These are phyloP conservation scores for Polylopha cassiicola DNA, from an alignment of 2,888 invertebrate species.

Conservation along the genomic window DNA sequence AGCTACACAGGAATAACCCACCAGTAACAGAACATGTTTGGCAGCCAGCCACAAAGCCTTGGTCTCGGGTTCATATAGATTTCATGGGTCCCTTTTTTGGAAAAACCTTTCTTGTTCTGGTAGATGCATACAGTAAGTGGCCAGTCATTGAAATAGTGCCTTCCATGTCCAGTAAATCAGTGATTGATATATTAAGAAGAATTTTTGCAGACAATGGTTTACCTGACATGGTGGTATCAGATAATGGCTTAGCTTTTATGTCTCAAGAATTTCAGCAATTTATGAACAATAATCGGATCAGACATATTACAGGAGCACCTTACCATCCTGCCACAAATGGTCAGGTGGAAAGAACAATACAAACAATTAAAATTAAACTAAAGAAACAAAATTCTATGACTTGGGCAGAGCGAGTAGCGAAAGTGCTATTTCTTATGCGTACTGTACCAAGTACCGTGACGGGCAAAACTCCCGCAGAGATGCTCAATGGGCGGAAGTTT, in stretches of 20 bases:
- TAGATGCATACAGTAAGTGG: constrained; percentile 14
- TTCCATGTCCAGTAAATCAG: neutral
- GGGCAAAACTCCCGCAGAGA: constrained; percentile 19
- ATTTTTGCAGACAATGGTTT: constrained; percentile 19
- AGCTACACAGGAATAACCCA: neutral
- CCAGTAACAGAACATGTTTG: neutral
- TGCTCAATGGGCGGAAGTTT: neutral
- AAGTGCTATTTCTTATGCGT: constrained; percentile 14
- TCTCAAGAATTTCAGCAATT: constrained; percentile 17
- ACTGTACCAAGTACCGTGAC: constrained; percentile 17
- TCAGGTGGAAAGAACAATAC: constrained; percentile 15
- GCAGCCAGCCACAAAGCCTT: neutral
- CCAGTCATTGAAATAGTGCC: constrained; percentile 10
- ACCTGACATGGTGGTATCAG: constrained; percentile 15
- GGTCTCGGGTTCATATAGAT: constrained; percentile 1
- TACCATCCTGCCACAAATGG: constrained; percentile 22
- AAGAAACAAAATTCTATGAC: neutral
- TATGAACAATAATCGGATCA: constrained; percentile 12
- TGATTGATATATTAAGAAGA: constrained; percentile 10
- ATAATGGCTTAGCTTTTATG: constrained; percentile 21
- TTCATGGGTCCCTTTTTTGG: neutral
- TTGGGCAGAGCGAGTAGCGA: constrained; percentile 19
- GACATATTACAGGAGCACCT: constrained; percentile 16
- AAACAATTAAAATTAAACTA: constrained; percentile 18
- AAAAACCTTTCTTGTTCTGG: neutral